Conservation (phyloP, 2,888 invertebrate species). For the Mesorhabditis belari region DNA sequence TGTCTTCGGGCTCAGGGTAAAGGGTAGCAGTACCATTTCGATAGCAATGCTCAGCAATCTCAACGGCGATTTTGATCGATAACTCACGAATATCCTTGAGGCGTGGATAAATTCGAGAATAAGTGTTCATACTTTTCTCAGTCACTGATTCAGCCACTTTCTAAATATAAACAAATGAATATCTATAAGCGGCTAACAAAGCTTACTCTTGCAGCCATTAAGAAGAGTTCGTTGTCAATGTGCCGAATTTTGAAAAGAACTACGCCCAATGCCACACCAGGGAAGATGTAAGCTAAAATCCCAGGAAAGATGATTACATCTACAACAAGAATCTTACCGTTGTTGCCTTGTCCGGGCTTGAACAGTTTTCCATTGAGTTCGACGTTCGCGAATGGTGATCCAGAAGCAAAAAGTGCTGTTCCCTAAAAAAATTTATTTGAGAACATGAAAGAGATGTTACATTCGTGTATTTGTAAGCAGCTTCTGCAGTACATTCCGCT, state of each 20-base stretch:
- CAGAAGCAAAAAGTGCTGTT: conserved; percentile 84
- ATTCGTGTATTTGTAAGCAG: conserved; percentile 79
- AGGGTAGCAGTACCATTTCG: conserved; percentile 57
- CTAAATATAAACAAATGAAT: conserved; percentile 55
- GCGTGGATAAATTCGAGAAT: conserved; percentile 81
- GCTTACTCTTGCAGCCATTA: conserved; percentile 79
- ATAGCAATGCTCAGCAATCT: conserved; percentile 67
- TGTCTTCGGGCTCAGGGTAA: conserved; percentile 61
- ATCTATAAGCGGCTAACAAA: background rate
- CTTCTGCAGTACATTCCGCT: conserved; percentile 98
- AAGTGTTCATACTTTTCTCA: conserved; percentile 71
- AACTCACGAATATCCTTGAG: conserved; percentile 74
- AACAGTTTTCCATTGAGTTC: conserved; percentile 71
- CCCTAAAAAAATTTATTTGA: conserved; percentile 64
- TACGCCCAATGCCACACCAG: conserved; percentile 84
- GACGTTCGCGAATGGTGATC: conserved; percentile 87
- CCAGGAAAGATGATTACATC: no score
- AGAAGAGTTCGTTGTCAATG: conserved; percentile 85
- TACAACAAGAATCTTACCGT: no score
- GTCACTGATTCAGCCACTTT: conserved; percentile 74
- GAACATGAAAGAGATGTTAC: conserved; percentile 59
- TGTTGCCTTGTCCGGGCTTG: conserved; percentile 91
- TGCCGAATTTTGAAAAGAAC: conserved; percentile 85
- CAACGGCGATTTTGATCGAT: conserved; percentile 71
- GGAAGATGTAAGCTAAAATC: conserved; percentile 97